These are phyloP conservation scores for Baryphthengus martii DNA, from an alignment of 2,113 vertebrate genomes.

Conservation along the genomic window DNA sequence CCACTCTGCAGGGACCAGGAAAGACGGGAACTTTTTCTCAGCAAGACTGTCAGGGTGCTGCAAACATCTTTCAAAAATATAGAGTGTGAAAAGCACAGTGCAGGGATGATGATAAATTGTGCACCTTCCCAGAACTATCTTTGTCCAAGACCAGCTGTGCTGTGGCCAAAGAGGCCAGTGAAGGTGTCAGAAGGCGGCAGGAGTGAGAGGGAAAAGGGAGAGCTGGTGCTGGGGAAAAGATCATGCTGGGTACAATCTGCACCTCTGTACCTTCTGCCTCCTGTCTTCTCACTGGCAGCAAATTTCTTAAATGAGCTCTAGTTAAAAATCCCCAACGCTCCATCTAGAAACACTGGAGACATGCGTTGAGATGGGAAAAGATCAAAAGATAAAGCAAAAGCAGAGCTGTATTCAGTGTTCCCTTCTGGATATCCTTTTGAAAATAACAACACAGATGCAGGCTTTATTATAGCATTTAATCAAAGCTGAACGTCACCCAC, in stretches of 20 bases:
- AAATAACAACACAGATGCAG: neutral
- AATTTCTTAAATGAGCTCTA: neutral
- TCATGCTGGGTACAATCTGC: neutral
- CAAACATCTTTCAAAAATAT: neutral
- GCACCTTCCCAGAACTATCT: neutral
- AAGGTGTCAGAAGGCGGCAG: neutral
- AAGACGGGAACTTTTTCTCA: neutral
- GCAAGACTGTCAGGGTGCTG: accelerated
- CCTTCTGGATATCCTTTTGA: neutral
- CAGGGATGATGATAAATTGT: neutral
- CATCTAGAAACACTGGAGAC: neutral
- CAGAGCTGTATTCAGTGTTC: neutral
- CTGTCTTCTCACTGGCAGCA: neutral
- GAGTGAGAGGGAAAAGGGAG: neutral
- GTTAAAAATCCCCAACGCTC: neutral
- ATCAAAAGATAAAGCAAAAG: neutral
- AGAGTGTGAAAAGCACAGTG: accelerated
- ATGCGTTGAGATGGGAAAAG: neutral
- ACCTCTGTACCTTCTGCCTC: neutral
- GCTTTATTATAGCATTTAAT: constrained; percentile 17
- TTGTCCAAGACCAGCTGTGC: neutral
- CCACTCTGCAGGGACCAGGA: neutral
- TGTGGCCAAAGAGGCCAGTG: neutral
- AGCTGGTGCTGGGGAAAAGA: neutral
- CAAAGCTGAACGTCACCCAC: neutral